Base-by-base conservation (phyloP, 2,888 invertebrate genomes). In the Malachius bipustulatus region DNA sequence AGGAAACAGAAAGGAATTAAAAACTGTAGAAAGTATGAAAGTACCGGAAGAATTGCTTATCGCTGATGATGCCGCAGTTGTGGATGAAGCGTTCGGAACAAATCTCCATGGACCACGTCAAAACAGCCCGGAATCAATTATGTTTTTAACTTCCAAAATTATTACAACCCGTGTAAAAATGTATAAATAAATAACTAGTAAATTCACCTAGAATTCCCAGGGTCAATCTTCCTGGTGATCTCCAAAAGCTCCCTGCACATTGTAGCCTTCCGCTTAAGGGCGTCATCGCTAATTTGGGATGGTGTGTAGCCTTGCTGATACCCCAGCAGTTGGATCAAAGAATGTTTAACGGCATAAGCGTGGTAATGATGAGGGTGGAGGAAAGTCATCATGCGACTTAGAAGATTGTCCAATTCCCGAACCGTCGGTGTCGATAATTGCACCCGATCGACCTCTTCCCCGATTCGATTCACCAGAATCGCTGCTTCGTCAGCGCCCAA, bases 351-450 rank as follows among this genome's bases (percentile, higher is more conserved):
- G 0, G 82, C 75, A 50, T 83, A 84, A 44, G 82, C 68, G 48
- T 85, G 83, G 56, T 84, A 89, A 61, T 89, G 89, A 54, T 84
- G 77, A 0, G 81, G 78, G 62, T 89, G 88, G 36, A 89, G 63
- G 47, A 88, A 79, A 41, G 73, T 75, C 2, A 77, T 71, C 34
- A 87, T 61, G 46, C 82, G 78, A 31, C 71, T 70, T 4, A 82
- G 53, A 2, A 85, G 58, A 36, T 71, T 67, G 48, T 82, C 77
- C 39, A 82, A 59, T 42, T 69, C 70, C 8, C 69, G 63, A 1
- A 72, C 65, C 6, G 71, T 67, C 2, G 76, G 75, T 48, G 71
- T 75, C 44, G 71, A 68, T 44, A 71, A 64, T 37, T 77, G 67
- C 0, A 76, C 64, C 4, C 65, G 63, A 36, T 85, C 83, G 0